phyloP scores from a whole-genome alignment of 2,113 vertebrate species.

The Elanus axillaris region DNA sequence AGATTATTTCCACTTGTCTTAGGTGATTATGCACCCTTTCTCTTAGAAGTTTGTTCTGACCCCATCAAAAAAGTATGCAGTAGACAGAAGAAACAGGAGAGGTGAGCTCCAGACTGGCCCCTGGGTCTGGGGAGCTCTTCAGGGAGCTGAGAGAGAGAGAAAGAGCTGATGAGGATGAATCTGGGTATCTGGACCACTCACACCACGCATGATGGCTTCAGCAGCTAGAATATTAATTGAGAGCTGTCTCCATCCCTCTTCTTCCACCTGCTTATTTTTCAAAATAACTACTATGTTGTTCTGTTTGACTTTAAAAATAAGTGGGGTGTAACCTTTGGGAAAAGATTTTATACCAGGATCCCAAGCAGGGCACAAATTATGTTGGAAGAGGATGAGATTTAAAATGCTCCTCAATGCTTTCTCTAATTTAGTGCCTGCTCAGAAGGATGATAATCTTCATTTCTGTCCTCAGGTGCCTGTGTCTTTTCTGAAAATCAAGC shows the following conservation, averaged over 20 bases:
- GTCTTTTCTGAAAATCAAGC: neutral
- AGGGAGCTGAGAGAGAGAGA: neutral
- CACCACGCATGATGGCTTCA: neutral
- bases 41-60: neutral
- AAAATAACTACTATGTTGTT: neutral
- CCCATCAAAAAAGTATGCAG: neutral
- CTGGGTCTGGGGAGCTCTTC: neutral
- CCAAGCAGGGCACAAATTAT: neutral
- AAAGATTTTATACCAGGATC: neutral
- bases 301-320: neutral
- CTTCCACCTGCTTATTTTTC: neutral
- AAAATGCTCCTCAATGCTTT: neutral
- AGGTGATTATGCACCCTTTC: neutral
- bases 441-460: neutral
- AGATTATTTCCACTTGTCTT: neutral
- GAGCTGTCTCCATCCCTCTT: neutral
- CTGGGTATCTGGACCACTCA: neutral
- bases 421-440: neutral
- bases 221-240: neutral
- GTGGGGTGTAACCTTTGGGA: neutral
- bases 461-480: neutral
- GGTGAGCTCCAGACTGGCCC: neutral
- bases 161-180: neutral
- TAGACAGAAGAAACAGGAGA: neutral
- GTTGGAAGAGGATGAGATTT: neutral